These are phyloP conservation scores for Sardina pilchardus DNA, from an alignment of 2,113 vertebrate species.

Conservation along the genomic window DNA sequence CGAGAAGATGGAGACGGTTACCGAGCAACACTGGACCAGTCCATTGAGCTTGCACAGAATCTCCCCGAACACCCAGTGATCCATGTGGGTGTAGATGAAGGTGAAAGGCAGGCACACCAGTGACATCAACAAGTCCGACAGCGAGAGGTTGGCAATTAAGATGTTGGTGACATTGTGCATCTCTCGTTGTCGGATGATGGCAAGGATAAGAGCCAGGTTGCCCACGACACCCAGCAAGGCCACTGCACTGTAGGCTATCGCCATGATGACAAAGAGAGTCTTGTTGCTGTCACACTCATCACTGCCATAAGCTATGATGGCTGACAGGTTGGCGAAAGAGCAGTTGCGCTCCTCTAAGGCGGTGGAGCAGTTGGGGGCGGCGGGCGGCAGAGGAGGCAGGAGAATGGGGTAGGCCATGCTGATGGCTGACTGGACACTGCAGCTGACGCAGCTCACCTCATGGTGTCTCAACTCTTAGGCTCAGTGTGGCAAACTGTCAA, in stretches of 20 bases:
- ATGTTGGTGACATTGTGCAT: slow-evolving; percentile 89
- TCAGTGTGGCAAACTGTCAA: slow-evolving; percentile 22
- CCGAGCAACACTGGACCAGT: slow-evolving; percentile 82
- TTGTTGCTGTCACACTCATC: slow-evolving; percentile 51
- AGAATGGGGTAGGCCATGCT: slow-evolving; percentile 39
- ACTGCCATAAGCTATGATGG: slow-evolving; percentile 21
- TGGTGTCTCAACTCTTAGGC: slow-evolving; percentile 1
- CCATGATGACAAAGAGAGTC: slow-evolving; percentile 69
- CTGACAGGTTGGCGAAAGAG: slow-evolving; percentile 40
- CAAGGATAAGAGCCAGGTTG: slow-evolving; percentile 81
- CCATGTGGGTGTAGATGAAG: slow-evolving; percentile 86
- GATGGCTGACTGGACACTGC: neutral
- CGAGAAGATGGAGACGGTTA: slow-evolving; percentile 85
- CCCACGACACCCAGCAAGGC: slow-evolving; percentile 83
- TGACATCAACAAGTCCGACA: slow-evolving; percentile 82
- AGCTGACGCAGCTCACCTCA: slow-evolving; percentile 15
- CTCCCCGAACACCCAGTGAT: slow-evolving; percentile 87
- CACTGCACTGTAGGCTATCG: slow-evolving; percentile 80
- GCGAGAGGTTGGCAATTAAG: slow-evolving; percentile 86
- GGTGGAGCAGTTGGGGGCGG: slow-evolving; percentile 49
- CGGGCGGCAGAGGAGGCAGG: slow-evolving; percentile 37
- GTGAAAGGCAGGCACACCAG: slow-evolving; percentile 87
- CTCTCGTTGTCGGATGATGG: slow-evolving; percentile 83
- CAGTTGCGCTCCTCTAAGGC: slow-evolving; percentile 37
- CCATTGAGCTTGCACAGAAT: slow-evolving; percentile 85